Conservation (phyloP, 2,797 vertebrate genomes). For the Alectoris magna region DNA sequence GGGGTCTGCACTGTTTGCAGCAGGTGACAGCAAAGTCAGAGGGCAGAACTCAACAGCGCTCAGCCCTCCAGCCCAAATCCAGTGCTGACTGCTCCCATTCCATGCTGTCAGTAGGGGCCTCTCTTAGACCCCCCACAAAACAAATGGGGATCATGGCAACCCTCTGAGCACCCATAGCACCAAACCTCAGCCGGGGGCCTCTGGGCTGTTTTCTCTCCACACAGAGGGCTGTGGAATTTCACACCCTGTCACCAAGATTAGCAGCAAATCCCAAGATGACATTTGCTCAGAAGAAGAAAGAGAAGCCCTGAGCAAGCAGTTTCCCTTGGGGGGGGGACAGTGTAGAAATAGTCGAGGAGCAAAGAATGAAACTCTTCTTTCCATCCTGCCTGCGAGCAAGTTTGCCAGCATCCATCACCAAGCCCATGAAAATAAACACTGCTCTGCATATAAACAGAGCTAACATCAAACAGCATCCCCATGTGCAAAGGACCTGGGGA, state of each 20-base stretch:
- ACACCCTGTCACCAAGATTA: slow-evolving; percentile 61
- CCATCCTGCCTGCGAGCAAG: fast-evolving
- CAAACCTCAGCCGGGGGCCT: not conserved
- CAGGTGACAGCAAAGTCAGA: not conserved
- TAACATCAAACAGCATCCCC: slow-evolving; percentile 26
- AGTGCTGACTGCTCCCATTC: not conserved
- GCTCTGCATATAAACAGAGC: slow-evolving; percentile 40
- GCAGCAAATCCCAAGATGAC: slow-evolving; percentile 47
- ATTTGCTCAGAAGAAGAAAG: slow-evolving; percentile 57
- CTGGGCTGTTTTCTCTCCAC: not conserved
- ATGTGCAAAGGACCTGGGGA: not conserved
- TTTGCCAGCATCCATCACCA: slow-evolving; percentile 62
- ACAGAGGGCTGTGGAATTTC: slow-evolving; percentile 63
- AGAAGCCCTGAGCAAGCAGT: slow-evolving; percentile 64
- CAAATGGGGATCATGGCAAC: not conserved
- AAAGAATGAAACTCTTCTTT: slow-evolving; percentile 71
- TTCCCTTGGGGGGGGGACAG: slow-evolving; percentile 15
- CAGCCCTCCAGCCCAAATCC: fast-evolving
- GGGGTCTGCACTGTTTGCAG: not conserved
- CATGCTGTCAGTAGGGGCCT: not conserved
- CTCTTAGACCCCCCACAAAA: not conserved
- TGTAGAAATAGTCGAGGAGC: slow-evolving; percentile 51
- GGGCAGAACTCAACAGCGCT: fast-evolving
- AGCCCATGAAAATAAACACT: slow-evolving; percentile 40
- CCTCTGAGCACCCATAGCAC: not conserved